Base-by-base conservation (phyloP, 1,140 invertebrate species). In the Thaumetopoea pityocampa region DNA sequence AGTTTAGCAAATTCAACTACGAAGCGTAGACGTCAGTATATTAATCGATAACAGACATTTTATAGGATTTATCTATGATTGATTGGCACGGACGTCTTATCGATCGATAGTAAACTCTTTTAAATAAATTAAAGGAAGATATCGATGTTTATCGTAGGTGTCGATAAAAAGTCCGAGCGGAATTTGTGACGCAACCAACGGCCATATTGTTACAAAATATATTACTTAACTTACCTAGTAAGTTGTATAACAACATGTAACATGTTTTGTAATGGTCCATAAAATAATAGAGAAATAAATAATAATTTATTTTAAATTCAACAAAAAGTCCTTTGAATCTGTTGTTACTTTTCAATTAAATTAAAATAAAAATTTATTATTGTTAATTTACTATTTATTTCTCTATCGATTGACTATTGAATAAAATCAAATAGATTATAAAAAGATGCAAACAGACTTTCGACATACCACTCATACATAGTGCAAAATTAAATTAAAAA, bases 151-250 rank as follows among this genome's bases (percentile, higher is more conserved):
- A 29, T 40, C 32, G 28, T 16, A 18, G 30, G 24, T 32, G 5
- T 32, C 37, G 37, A 32, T 41, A 32, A 41, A 41, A 41, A 16
- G 27, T 24, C 37, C 37, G 28, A 27, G 14, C 9, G n/a, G n/a
- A n/a, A n/a, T 26, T 8, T 19, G 12, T 9, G 6, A 12, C 17
- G 10, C 15, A 24, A 32, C 29, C 5, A n/a, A n/a, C n/a, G n/a
- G n/a, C 11, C 27, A 5, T 5, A 15, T 4, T 8, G 29, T 14
- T 11, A 12, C 8, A 2, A 5, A 20, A 12, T 11, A 19, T 23
- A n/a, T 28, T 16, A 26, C 17, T 23, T 16, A 41, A 19, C 27
- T 7, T 18, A 16, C 11, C 5, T 9, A 11, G 18, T 17, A 30
- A 24, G n/a, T n/a, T 32, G 14, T 32, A 12, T 24, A 32, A 41